phyloP scores from a whole-genome alignment of 2,888 invertebrate genomes.

The Drosophila stalkeri region DNA sequence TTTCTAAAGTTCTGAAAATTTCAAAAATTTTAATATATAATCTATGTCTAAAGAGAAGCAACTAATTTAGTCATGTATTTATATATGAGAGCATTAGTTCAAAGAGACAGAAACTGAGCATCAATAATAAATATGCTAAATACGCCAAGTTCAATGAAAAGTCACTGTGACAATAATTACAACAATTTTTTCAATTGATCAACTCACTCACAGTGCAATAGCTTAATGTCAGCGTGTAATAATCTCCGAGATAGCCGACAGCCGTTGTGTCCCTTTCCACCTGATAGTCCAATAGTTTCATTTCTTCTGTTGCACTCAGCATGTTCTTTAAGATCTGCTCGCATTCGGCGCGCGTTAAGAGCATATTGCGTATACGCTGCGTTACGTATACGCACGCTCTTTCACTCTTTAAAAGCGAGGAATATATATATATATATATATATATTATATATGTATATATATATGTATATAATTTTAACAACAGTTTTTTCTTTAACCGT shows the following conservation, averaged over 20 bases:
- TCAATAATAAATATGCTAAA: background rate
- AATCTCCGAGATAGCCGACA: slow-evolving; percentile 81
- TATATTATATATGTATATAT: no score
- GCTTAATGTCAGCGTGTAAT: slow-evolving; percentile 68
- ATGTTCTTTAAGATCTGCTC: slow-evolving; percentile 60
- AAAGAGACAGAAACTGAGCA: no score
- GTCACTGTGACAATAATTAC: slow-evolving; percentile 29
- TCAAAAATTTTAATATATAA: no score
- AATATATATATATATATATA: background rate
- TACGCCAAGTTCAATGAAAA: slow-evolving; percentile 26
- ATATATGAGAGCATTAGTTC: no score
- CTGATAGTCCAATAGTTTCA: slow-evolving; percentile 47
- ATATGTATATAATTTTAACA: slow-evolving; percentile 12
- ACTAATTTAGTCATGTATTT: no score
- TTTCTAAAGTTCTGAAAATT: no score
- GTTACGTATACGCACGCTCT: slow-evolving; percentile 40
- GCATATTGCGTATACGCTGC: slow-evolving; percentile 55
- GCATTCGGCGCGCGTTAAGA: slow-evolving; percentile 67
- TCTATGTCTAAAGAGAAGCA: no score
- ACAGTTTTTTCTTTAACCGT: slow-evolving; percentile 36
- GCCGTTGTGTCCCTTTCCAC: slow-evolving; percentile 48
- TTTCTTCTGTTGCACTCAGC: slow-evolving; percentile 9
- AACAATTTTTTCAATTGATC: slow-evolving; percentile 1
- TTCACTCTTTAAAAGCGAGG: background rate
- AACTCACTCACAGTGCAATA: slow-evolving; percentile 65